phyloP scores from a whole-genome alignment of 2,113 vertebrate species.

The Terrapene triunguis region DNA sequence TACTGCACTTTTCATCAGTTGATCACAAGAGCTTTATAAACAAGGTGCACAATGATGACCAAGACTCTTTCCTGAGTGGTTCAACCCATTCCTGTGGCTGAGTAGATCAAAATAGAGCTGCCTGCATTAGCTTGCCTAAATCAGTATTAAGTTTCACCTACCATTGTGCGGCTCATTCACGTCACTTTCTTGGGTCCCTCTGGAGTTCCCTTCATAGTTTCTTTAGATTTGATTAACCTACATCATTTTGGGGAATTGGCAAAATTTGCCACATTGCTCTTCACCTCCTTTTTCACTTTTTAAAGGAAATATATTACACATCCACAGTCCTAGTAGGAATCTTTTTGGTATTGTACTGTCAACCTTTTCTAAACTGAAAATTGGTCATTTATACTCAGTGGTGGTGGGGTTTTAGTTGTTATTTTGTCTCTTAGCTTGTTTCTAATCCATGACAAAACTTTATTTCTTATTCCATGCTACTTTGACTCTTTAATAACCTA shows the following conservation, averaged over 20 bases:
- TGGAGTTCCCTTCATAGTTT: background rate
- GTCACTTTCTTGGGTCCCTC: background rate
- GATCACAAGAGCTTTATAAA: too few relatives aligned
- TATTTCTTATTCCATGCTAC: background rate
- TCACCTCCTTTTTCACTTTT: background rate
- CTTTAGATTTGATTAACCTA: background rate
- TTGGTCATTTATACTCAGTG: fast-evolving
- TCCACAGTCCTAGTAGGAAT: background rate
- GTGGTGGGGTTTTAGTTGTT: background rate
- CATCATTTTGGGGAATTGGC: background rate
- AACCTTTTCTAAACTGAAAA: background rate
- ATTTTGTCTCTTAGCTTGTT: background rate
- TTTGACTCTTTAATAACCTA: background rate
- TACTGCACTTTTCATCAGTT: too few relatives aligned
- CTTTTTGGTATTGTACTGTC: background rate
- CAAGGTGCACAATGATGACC: too few relatives aligned
- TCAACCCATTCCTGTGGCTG: fast-evolving
- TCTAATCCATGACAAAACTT: background rate
- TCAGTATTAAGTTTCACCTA: background rate
- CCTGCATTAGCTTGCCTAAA: background rate
- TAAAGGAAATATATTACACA: background rate
- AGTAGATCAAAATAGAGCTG: background rate
- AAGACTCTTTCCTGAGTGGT: background rate
- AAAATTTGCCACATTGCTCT: background rate
- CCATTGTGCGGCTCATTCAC: fast-evolving